Evolutionary conservation across 2,113 vertebrate genomes (phyloP).

Genomic region (Cavia aperea): DNA sequence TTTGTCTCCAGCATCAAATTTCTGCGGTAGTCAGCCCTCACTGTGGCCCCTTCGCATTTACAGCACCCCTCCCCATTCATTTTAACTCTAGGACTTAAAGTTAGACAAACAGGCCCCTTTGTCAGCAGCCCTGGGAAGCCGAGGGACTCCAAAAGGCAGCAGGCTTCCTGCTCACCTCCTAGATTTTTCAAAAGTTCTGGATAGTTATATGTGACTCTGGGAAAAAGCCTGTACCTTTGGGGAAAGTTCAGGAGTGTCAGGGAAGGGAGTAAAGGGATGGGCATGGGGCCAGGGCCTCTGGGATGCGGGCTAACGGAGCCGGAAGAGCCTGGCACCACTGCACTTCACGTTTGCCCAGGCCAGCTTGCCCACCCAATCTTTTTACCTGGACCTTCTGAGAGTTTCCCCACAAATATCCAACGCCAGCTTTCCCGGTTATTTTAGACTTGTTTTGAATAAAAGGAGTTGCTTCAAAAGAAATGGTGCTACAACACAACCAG

Average conservation of each 20-base stretch:
- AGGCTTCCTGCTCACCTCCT: background rate
- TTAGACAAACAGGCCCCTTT: slow-evolving; percentile 68
- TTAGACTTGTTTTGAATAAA: slow-evolving; percentile 71
- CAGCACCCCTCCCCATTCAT: slow-evolving; percentile 43
- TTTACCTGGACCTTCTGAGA: slow-evolving; percentile 52
- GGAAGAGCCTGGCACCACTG: slow-evolving; percentile 57
- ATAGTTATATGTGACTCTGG: slow-evolving; percentile 20
- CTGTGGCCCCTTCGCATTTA: slow-evolving; percentile 44
- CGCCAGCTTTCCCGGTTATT: slow-evolving; percentile 57
- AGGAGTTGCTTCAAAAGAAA: slow-evolving; percentile 63
- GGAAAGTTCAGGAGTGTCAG: slow-evolving; percentile 36
- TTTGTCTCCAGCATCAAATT: slow-evolving; percentile 69
- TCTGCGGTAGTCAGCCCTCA: slow-evolving; percentile 49
- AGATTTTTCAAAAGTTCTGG: slow-evolving; percentile 59
- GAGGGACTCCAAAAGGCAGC: slow-evolving; percentile 14
- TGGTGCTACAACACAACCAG: slow-evolving; percentile 62
- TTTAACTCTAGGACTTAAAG: slow-evolving; percentile 63
- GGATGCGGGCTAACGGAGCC: slow-evolving; percentile 43
- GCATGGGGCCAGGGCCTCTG: slow-evolving; percentile 50
- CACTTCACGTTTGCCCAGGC: background rate
- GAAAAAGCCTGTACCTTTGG: slow-evolving; percentile 46
- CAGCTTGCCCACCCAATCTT: slow-evolving; percentile 34
- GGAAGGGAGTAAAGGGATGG: slow-evolving; percentile 39
- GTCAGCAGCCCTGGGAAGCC: slow-evolving; percentile 53
- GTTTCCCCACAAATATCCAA: slow-evolving; percentile 55